phyloP scores from a whole-genome alignment of 2,888 invertebrate genomes.

The Meandrusa payeni region DNA sequence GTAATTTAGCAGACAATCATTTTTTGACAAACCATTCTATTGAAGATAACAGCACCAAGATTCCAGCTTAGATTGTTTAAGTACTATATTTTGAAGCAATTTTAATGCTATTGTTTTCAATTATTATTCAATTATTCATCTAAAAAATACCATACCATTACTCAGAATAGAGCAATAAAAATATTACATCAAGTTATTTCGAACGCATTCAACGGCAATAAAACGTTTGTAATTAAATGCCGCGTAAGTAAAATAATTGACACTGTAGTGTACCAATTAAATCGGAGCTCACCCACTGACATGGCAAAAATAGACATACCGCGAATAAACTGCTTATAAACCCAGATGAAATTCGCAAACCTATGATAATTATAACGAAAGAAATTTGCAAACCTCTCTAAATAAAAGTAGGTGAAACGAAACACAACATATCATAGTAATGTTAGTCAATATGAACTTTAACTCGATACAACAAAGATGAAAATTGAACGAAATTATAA shows the following conservation, averaged over 20 bases:
- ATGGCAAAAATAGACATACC: constrained; percentile 4
- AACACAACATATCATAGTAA: not conserved
- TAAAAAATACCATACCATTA: no score
- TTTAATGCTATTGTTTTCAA: no score
- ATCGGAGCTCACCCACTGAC: constrained; percentile 3
- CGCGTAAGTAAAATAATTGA: constrained; percentile 7
- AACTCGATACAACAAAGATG: not conserved
- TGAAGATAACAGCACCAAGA: no score
- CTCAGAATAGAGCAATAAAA: no score
- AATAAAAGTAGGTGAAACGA: not conserved
- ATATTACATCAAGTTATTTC: no score
- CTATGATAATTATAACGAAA: not conserved
- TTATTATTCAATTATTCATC: no score
- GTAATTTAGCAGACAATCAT: no score
- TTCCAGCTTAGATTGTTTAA: no score
- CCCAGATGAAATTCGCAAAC: not conserved
- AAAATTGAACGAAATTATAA: constrained; percentile 3
- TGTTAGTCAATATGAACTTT: not conserved
- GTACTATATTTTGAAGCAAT: no score
- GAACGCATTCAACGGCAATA: no score
- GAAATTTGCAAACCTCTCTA: not conserved
- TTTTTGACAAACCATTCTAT: no score
- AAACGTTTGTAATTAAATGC: constrained; percentile 12
- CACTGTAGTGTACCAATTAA: not conserved
- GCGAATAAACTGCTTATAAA: not conserved